Conservation (phyloP, 2,113 vertebrate species). For the Oxyura jamaicensis region DNA sequence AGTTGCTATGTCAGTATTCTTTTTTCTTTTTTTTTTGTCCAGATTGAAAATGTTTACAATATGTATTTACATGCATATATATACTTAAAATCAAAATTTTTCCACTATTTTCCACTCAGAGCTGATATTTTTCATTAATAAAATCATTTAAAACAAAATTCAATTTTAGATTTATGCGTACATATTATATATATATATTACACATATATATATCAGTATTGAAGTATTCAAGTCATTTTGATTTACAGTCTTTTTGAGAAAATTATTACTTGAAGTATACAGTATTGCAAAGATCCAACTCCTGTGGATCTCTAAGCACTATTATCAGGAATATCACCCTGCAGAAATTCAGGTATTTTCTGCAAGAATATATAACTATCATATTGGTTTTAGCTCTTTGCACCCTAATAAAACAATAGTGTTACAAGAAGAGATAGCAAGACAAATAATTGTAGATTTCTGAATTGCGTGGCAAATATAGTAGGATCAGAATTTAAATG, state of each 20-base stretch:
- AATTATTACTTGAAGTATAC: conserved; percentile 4
- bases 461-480: neutral
- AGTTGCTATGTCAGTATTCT: neutral
- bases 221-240: neutral
- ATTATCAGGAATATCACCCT: neutral
- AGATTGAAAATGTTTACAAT: neutral
- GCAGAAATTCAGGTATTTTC: neutral
- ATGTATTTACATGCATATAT: neutral
- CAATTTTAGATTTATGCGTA: neutral
- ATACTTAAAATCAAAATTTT: neutral
- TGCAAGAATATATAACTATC: neutral
- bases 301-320: neutral
- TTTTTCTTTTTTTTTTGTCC: neutral
- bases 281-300: neutral
- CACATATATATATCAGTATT: neutral
- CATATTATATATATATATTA: no score
- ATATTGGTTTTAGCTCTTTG: neutral
- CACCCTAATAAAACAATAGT: neutral
- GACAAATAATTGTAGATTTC: neutral
- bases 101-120: neutral
- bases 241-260: neutral
- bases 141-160: neutral
- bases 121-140: neutral
- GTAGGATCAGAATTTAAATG: neutral
- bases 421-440: neutral